These are phyloP conservation scores for Atta texana DNA, from an alignment of 1,140 invertebrate species.

Conservation along the genomic window DNA sequence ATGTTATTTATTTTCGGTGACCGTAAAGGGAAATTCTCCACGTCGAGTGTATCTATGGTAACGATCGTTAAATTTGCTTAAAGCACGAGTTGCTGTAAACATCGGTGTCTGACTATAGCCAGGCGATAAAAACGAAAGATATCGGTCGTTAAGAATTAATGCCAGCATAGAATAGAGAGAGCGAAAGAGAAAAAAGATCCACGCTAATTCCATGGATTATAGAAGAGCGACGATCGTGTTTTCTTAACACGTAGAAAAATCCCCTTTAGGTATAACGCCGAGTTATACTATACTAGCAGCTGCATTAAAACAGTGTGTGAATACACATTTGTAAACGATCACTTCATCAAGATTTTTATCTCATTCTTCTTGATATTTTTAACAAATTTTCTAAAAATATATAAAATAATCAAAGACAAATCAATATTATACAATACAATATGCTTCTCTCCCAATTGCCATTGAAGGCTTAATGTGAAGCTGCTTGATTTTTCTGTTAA, in stretches of 20 bases:
- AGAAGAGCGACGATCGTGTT: slow-evolving; percentile 49
- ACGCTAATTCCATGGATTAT: slow-evolving; percentile 57
- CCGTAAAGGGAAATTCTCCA: slow-evolving; percentile 66
- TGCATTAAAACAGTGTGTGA: slow-evolving; percentile 7
- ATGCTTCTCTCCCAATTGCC: not conserved
- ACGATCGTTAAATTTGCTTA: slow-evolving; percentile 75
- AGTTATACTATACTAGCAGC: not conserved
- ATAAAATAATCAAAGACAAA: slow-evolving; percentile 48
- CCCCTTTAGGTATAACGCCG: slow-evolving; percentile 5
- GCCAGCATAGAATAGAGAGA: slow-evolving; percentile 38
- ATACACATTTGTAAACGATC: not conserved
- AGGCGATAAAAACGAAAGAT: slow-evolving; percentile 69
- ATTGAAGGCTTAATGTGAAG: not conserved
- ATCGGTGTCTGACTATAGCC: slow-evolving; percentile 42
- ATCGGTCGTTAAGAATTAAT: slow-evolving; percentile 74
- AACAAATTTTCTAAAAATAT: slow-evolving; percentile 6
- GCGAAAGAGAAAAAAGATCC: not conserved
- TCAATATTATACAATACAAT: slow-evolving; percentile 45
- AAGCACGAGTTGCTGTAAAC: slow-evolving; percentile 59
- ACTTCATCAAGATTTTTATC: slow-evolving; percentile 29
- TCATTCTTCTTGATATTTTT: slow-evolving; percentile 12
- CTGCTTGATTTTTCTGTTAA: slow-evolving; percentile 47
- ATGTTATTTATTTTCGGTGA: slow-evolving; percentile 66
- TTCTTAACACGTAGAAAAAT: slow-evolving; percentile 30
- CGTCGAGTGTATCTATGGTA: slow-evolving; percentile 66